Evolutionary conservation across 2,113 vertebrate species (phyloP), one percentile per base, ranked within the genome.

Genomic region (Oryzias celebensis): DNA sequence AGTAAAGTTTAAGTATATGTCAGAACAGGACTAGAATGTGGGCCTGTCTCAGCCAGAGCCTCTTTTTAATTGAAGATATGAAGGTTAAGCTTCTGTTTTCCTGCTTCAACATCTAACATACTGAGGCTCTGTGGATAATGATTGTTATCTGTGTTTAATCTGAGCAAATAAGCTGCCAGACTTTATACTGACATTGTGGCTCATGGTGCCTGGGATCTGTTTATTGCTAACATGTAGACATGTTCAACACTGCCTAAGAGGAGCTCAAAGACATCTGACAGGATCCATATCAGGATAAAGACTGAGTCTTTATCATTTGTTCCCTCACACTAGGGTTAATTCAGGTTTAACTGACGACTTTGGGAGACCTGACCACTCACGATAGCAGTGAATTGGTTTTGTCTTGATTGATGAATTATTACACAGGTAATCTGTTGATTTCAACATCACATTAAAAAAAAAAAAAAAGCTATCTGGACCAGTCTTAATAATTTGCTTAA

Each of bases 141-240:
- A 80, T 75, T 50, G 73, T 62, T 68, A 81, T 70, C 73, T 60
- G 52, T 56, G 71, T n/a, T 70, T 78, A 56, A 85, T 82, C 73
- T 44, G 17, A 68, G 48, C 23, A 82, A 77, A 82, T 67, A 82
- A 83, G 75, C 75, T 28, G 47, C 63, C 80, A 77, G 78, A 73
- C 70, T 31, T 84, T 71, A 86, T 83, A 77, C 55, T 57, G 71
- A 82, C 60, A 76, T 63, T 65, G 67, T 61, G 63, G 55, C 41
- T 71, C 74, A 68, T 44, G 52, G 52, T 41, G 46, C 43, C 47
- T 43, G 7, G 14, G 48, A 64, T 71, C 15, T 73, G 58, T 70
- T 76, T 70, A 54, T 50, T 54, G 74, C 78, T 73, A 75, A 75
- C 62, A 73, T 28, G 6, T 31, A 69, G 66, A 80, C 26, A 52